Evolutionary conservation across 2,113 vertebrate genomes (phyloP), one percentile per base, ranked within the genome.

Genomic region (Gadus macrocephalus): DNA sequence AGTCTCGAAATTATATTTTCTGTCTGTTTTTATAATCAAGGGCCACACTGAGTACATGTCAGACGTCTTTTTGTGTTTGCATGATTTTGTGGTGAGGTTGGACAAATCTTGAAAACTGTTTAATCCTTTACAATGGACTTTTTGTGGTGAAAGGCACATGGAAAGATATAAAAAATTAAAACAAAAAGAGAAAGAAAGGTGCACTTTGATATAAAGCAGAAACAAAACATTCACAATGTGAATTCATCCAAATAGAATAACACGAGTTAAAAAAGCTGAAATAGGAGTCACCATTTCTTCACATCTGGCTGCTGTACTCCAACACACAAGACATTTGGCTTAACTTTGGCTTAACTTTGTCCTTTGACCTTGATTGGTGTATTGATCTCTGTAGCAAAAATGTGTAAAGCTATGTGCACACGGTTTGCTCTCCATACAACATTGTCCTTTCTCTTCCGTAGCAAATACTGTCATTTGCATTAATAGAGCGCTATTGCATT

Each of bases 181-280:
- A 61, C 3, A 20, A 49, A 53, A 6, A 71, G 64, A 75, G 63
- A 61, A 68, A 28, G 12, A 75, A 83, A 86, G 70, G 53, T 81
- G 81, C 74, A 79, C 60, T 65, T 71, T 69, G 74, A 77, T 73
- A n/a, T 73, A n/a, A 70, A 58, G 70, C 25, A 69, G 25, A 71
- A 42, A 78, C 63, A 78, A 75, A 71, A 76, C 58, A 79, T 75
- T 78, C 58, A 70, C 63, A 64, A 79, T 72, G 70, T 70, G 72
- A 83, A 79, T 65, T 72, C 20, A 64, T 77, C 53, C 68, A 17
- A 61, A 74, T 62, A 65, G 17, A 71, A 69, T 69, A 73, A 68
- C 22, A 61, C 63, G 70, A 49, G 42, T 49, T 12, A 49, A 9
- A 49, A 49, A 49, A 49, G 42, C 42, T 49, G 42, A 49, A 49